Base-by-base conservation (phyloP, 2,888 invertebrate species). In the Conchocele bisecta region DNA sequence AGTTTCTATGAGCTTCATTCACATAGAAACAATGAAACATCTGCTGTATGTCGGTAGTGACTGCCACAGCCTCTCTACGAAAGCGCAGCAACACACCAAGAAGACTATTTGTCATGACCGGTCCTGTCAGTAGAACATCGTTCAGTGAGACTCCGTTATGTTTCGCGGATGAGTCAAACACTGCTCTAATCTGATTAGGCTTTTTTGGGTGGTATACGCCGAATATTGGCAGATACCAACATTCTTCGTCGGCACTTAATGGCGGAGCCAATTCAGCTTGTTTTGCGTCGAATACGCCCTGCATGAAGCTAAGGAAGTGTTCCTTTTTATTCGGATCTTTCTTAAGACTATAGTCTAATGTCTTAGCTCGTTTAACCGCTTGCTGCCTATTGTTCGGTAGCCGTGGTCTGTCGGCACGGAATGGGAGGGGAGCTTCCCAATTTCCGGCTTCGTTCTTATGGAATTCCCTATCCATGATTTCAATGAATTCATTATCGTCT, bases 151-250 rank as follows among this genome's bases (percentile, higher is more conserved):
- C 39, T n/a, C n/a, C 24, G 3, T 48, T 39, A 42, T n/a, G 57
- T 28, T 75, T 31, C 3, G 66, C 67, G 11, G 71, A 74, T 7
- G 56, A 42, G 50, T 72, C 59, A 35, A 71, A 73, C 13, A 73
- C 73, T 17, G 20, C 57, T 20, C 73, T 3, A 1, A 72, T 58
- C 20, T 73, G 31, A 28, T 61, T 33, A 17, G 41, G 72, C 42
- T 77, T 65, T 22, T 54, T 42, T 0, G 69, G 76, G 22, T 77
- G 63, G 20, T 70, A 64, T 2, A 78, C 65, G 1, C 77, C 79
- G 48, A 81, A 81, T 13, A 73, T 63, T 44, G 77, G 77, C 24
- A 77, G 50, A 31, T 69, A 78, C 80, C 67, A 82, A 22, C 65
- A 64, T 37, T 80, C 75, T 50, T 70, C 72, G 13, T 33, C 56